A percentile compares a stretch with the other conserved stretches of the same genome.
These are phyloP conservation scores for Melanotaenia boesemani DNA, from an alignment of 2,797 vertebrate genomes.

Conservation along the genomic window DNA sequence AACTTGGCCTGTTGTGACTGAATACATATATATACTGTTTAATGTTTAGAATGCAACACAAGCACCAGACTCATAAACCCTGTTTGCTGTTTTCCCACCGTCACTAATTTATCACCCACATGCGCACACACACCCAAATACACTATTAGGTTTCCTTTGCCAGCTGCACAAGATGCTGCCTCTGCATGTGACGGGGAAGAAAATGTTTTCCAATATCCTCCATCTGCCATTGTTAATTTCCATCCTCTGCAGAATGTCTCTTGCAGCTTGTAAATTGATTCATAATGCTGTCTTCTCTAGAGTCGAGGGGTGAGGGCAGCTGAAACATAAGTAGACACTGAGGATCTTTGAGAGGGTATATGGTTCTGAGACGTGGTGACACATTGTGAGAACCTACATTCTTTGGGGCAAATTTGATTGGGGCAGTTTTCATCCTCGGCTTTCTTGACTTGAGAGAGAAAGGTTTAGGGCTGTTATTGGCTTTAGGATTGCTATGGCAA, in stretches of 20 bases:
- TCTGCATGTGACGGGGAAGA: conserved; percentile 32
- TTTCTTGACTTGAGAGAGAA: conserved; percentile 74
- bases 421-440: conserved; percentile 70
- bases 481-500: conserved; percentile 84
- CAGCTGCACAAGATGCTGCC: conserved; percentile 49
- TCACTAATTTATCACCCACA: conserved; percentile 38
- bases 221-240: conserved; percentile 71
- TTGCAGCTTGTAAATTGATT: conserved; percentile 76
- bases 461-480: conserved; percentile 81
- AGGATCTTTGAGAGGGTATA: conserved; percentile 18
- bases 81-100: conserved; percentile 12
- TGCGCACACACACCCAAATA: conserved; percentile 13
- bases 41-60: conserved; percentile 37
- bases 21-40: conserved; percentile 24
- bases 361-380: conserved; percentile 19
- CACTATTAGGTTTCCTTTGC: conserved; percentile 56
- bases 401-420: conserved; percentile 72
- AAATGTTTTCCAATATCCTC: conserved; percentile 72
- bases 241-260: conserved; percentile 51
- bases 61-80: neutral
- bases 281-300: conserved; percentile 65
- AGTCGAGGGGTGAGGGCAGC: neutral
- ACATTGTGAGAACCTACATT: conserved; percentile 43
- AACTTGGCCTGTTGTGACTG: conserved; percentile 3
- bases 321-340: conserved; percentile 1